Percentiles rank a stretch among this genome's conserved stretches.
Evolutionary conservation across 2,888 invertebrate genomes (phyloP).

Genomic region (Drosophila pegasa): DNA sequence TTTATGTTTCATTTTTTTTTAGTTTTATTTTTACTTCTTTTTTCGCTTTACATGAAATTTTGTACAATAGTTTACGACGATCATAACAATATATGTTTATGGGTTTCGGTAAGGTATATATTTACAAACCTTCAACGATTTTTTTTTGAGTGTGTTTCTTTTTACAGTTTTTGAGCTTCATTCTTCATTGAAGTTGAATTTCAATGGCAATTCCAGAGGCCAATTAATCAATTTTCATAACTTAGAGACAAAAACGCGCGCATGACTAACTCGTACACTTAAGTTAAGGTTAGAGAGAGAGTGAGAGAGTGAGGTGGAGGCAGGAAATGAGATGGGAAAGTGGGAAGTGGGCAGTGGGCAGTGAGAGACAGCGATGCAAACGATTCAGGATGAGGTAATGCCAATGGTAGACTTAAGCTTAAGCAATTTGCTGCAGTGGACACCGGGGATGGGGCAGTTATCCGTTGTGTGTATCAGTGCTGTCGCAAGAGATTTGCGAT

Average conservation of each 20-base stretch:
- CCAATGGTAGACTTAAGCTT: conserved; percentile 37
- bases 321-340: background rate
- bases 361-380: conserved; percentile 40
- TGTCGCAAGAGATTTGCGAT: conserved; percentile 69
- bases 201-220: conserved; percentile 55
- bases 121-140: conserved; percentile 63
- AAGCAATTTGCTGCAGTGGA: conserved; percentile 38
- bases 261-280: conserved; percentile 83
- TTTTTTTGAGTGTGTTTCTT: conserved; percentile 16
- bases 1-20: conserved; percentile 41
- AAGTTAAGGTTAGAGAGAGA: conserved; percentile 50
- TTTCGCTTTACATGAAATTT: conserved; percentile 58
- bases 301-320: background rate
- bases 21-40: conserved; percentile 47
- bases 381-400: conserved; percentile 28
- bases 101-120: conserved; percentile 48
- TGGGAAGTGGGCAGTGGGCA: conserved; percentile 22
- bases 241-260: conserved; percentile 76
- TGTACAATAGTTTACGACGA: conserved; percentile 53
- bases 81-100: conserved; percentile 44
- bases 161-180: conserved; percentile 37
- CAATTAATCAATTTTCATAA: conserved; percentile 55
- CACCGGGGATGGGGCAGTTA: conserved; percentile 52
- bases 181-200: conserved; percentile 62
- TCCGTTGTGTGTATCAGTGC: conserved; percentile 77